phyloP scores from a whole-genome alignment of 2,113 vertebrate species.

The Cephalopholis sonnerati region DNA sequence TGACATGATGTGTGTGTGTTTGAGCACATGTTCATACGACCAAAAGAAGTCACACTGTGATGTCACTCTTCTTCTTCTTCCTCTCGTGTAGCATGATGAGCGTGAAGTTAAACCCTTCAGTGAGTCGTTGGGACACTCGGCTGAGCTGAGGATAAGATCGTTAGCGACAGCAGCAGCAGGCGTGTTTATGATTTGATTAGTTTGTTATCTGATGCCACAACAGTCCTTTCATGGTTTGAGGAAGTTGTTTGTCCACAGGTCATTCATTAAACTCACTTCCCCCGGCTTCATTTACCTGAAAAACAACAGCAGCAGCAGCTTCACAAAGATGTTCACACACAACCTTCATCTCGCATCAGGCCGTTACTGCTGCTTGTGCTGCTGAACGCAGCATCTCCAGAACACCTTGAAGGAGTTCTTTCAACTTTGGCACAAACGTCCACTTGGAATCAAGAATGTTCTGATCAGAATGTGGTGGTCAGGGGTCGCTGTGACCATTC shows the following conservation, averaged over 20 bases:
- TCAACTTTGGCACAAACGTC: too few species aligned
- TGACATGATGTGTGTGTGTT: not conserved
- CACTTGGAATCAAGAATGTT: too few species aligned
- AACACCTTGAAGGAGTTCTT: too few species aligned
- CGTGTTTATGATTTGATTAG: constrained; percentile 11
- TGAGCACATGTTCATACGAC: too few species aligned
- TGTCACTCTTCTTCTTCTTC: not conserved
- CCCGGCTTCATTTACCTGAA: constrained; percentile 23
- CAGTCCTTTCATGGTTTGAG: constrained; percentile 27
- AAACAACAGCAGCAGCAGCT: not conserved
- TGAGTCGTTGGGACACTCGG: not conserved
- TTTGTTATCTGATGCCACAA: not conserved
- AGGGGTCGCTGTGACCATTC: too few species aligned
- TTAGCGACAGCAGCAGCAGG: fast-evolving
- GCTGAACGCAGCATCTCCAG: too few species aligned
- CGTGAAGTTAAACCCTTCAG: not conserved
- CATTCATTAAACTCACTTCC: constrained; percentile 52
- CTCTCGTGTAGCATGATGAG: not conserved
- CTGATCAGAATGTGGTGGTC: too few species aligned
- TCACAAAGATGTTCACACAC: not conserved
- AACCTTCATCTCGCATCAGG: too few species aligned
- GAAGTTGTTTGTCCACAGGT: constrained; percentile 35
- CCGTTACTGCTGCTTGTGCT: too few species aligned
- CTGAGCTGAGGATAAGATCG: too few species aligned
- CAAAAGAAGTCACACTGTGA: not conserved